Base-by-base conservation (phyloP, 2,797 vertebrate species). In the Sciurus carolinensis region DNA sequence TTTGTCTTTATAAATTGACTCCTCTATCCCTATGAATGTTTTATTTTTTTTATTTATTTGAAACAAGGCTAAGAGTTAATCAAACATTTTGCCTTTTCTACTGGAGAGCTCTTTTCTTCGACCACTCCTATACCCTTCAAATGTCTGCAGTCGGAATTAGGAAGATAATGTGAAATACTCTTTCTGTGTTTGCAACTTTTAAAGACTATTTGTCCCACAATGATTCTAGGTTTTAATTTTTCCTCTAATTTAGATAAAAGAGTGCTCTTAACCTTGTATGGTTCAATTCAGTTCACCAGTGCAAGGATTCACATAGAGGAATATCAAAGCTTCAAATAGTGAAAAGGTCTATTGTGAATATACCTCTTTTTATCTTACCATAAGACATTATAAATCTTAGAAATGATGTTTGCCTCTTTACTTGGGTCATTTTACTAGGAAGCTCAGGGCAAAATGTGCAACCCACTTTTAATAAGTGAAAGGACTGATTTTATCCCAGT, bases 141-240 rank as follows among this genome's bases (percentile, higher is more conserved):
- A 91, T 44, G 20, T 76, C 44, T 91, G 5, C 28, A 44, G 57
- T 76, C 22, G 24, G 33, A 88, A 79, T 3, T 82, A 44, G 42
- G n/a, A 14, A 92, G 17, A 93, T 85, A 33, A 2, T 71, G 59
- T 44, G 39, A 18, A 62, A 36, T 82, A 76, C 50, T 14, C 26
- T 88, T 18, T 82, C 85, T 64, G 22, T 71, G 33, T 9, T 44
- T 52, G 69, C n/a, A 33, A 22, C 66, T 52, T 89, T 82, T 90
- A 76, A 90, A 86, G n/a, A 92, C 50, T 81, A 44, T 28, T 75
- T 85, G 36, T n/a, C 57, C 26, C 92, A 73, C 18, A 39, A 52
- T 52, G 11, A 20, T 94, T 92, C 30, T 86, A 77, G 64, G 50
- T 85, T 42, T 77, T 95, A 88, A 91, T 59, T 85, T 91, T 72